Conservation (phyloP, 2,888 invertebrate species). For the Phengaris arion region DNA sequence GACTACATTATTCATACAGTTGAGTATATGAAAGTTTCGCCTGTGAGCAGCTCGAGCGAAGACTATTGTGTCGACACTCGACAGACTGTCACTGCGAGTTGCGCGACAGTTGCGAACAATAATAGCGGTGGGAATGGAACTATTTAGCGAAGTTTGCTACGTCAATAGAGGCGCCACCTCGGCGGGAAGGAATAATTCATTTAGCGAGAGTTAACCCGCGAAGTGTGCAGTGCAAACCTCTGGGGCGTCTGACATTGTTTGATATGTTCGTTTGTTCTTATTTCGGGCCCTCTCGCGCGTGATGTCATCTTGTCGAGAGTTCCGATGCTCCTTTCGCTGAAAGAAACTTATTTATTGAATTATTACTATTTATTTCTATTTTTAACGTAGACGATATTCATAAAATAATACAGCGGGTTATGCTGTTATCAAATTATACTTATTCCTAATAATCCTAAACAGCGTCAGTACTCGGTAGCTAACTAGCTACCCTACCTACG, state of each 20-base stretch:
- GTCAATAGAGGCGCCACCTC: slow-evolving; percentile 73
- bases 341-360: background rate
- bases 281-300: slow-evolving; percentile 30
- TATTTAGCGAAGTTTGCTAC: slow-evolving; percentile 74
- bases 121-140: slow-evolving; percentile 74
- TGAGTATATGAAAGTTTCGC: slow-evolving; percentile 35
- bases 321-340: background rate
- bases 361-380: too few species aligned
- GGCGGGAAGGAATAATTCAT: slow-evolving; percentile 72
- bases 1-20: slow-evolving; percentile 28
- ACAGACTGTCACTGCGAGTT: slow-evolving; percentile 54
- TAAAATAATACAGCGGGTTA: too few species aligned
- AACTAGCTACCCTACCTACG: too few species aligned
- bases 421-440: too few species aligned
- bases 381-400: too few species aligned
- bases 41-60: slow-evolving; percentile 38
- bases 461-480: too few species aligned
- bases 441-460: too few species aligned
- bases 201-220: slow-evolving; percentile 66
- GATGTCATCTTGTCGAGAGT: background rate
- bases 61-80: slow-evolving; percentile 58
- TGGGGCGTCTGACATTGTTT: slow-evolving; percentile 44
- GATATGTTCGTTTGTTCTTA: slow-evolving; percentile 50
- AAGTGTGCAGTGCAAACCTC: slow-evolving; percentile 48
- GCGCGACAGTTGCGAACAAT: slow-evolving; percentile 73